Base-by-base conservation (phyloP, 2,797 vertebrate genomes). In the Fundulus diaphanus region DNA sequence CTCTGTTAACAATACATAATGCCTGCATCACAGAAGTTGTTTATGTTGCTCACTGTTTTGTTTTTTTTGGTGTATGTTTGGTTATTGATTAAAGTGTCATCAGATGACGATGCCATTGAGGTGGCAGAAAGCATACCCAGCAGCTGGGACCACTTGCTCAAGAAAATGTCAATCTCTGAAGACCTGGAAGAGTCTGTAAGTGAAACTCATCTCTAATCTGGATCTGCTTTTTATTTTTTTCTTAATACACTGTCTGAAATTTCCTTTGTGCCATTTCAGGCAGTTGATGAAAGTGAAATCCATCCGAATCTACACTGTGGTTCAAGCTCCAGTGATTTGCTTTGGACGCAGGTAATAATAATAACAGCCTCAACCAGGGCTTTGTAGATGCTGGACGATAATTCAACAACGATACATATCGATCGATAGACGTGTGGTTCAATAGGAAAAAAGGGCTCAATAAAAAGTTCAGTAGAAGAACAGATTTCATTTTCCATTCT, bases 101-200 rank as follows among this genome's bases (percentile, higher is more conserved):
- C 85, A 94, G 97, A 86, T 73, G 94, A 82, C 54, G 87, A 92
- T 57, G 87, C 81, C 48, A 89, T 82, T 79, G 94, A 94, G 65
- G 88, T 73, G n/a, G 70, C 31, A 1, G 78, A n/a, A 15, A 49
- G 81, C 72, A 88, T 79, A 40, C 75, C 85, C 12, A 66, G 57
- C 27, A 70, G 72, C 44, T 80, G 85, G 2, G 95, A 96, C n/a
- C 76, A 71, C 12, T 91, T 84, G 11, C 80, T 82, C 9, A 85
- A 85, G 16, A 93, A 95, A 1, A 16, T 49, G 3, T 70, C 57
- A 5, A 68, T 65, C 71, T 59, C 61, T 0, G 94, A 95, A 70
- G 90, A 92, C 78, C 72, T 78, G 70, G 92, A 90, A 3, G 86
- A 88, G 70, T 89, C 74, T 7, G 97, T 97, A 89, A n/a, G 94